Evolutionary conservation across 1,140 invertebrate genomes (phyloP).

Genomic region (Paraescarpia echinospica): DNA sequence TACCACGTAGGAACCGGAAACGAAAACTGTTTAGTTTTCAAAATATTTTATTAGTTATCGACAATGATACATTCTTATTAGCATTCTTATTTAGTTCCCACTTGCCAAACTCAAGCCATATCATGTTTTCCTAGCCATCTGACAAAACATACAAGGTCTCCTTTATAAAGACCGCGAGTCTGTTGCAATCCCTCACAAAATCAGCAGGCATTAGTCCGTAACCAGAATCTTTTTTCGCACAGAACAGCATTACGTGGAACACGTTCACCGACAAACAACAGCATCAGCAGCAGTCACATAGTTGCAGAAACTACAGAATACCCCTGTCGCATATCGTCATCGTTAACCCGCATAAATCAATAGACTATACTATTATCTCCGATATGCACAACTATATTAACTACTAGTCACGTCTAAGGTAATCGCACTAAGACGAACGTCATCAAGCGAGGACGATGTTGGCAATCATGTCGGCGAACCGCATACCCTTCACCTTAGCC

Average conservation of each 20-base stretch:
- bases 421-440: background rate
- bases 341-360: background rate
- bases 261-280: background rate
- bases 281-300: background rate
- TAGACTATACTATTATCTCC: background rate
- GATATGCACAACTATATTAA: background rate
- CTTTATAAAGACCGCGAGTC: background rate
- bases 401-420: background rate
- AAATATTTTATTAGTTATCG: background rate
- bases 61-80: background rate
- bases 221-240: background rate
- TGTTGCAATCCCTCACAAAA: background rate
- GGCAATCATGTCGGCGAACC: constrained; percentile 31
- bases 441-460: constrained; percentile 21
- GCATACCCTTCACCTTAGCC: constrained; percentile 29
- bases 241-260: background rate
- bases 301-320: background rate
- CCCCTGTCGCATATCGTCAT: background rate
- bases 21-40: background rate
- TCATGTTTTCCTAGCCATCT: background rate
- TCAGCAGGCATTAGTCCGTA: background rate
- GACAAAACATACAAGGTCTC: background rate
- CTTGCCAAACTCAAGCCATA: background rate
- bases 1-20: background rate
- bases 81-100: background rate